Evolutionary conservation across 2,113 vertebrate species (phyloP).

Genomic region (Bos javanicus): DNA sequence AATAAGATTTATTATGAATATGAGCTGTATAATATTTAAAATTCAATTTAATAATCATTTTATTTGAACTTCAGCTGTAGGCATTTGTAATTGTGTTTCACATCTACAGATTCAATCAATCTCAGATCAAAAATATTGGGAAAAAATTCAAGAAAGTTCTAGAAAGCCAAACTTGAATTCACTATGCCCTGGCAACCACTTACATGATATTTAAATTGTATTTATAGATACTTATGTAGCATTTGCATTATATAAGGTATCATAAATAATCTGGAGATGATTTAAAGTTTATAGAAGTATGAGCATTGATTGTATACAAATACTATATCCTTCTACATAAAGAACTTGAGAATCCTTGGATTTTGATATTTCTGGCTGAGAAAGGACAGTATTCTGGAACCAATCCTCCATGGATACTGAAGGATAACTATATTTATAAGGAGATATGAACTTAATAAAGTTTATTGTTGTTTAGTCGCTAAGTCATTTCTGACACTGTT

Average conservation of each 20-base stretch:
- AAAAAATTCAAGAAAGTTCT: neutral
- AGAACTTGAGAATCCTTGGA: neutral
- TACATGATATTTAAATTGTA: neutral
- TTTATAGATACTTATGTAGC: neutral
- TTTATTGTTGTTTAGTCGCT: neutral
- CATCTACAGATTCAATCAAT: neutral
- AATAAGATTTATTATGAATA: neutral
- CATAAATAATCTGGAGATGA: neutral
- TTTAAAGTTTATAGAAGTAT: neutral
- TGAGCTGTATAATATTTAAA: neutral
- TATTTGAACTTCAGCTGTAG: neutral
- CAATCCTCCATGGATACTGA: neutral
- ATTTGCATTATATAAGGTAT: neutral
- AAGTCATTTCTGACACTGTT: neutral
- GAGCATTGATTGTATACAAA: neutral
- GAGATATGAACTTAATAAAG: neutral
- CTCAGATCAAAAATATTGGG: neutral
- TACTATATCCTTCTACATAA: neutral
- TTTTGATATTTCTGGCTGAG: neutral
- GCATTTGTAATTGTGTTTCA: neutral
- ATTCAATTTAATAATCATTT: neutral
- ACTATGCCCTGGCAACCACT: neutral
- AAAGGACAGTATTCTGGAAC: neutral
- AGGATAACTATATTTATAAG: neutral
- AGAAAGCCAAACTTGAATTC: neutral